Percentiles rank a stretch among this genome's conserved stretches.
These are phyloP conservation scores for Spilarctia lutea DNA, from an alignment of 2,888 invertebrate species.

Conservation along the genomic window DNA sequence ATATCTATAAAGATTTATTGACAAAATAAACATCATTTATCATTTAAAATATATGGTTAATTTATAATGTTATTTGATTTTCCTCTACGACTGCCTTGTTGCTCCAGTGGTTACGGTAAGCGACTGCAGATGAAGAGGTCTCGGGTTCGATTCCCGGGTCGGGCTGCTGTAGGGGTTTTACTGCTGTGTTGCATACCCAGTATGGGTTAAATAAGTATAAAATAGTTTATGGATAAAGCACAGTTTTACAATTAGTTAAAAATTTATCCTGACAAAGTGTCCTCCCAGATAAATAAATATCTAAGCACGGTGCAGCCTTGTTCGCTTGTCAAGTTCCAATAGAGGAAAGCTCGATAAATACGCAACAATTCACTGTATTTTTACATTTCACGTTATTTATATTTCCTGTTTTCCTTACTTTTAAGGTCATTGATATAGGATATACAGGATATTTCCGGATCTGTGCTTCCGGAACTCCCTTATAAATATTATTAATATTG, in stretches of 20 bases:
- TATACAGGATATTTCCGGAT: conserved; percentile 8
- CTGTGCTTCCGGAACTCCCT: conserved; percentile 9
- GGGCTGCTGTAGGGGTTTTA: too few species aligned
- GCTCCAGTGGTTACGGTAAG: too few species aligned
- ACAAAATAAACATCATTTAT: too few species aligned
- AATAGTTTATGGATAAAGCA: not conserved
- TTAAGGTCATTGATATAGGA: conserved; percentile 2
- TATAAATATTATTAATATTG: conserved; percentile 9
- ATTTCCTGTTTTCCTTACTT: not conserved
- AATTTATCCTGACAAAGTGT: too few species aligned
- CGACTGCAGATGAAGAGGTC: too few species aligned
- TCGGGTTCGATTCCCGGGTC: too few species aligned
- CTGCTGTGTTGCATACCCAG: too few species aligned
- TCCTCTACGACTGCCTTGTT: too few species aligned
- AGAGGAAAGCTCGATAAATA: not conserved
- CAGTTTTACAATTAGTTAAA: not conserved
- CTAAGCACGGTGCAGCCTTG: not conserved
- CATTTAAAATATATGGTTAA: not conserved
- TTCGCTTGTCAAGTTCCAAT: not conserved
- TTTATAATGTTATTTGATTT: not conserved
- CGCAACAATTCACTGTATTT: not conserved
- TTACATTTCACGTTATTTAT: not conserved
- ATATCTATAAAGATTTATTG: too few species aligned
- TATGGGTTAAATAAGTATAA: not conserved
- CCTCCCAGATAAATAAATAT: not conserved